Evolutionary conservation across 2,113 vertebrate species (phyloP).

Genomic region (Ursus arctos): DNA sequence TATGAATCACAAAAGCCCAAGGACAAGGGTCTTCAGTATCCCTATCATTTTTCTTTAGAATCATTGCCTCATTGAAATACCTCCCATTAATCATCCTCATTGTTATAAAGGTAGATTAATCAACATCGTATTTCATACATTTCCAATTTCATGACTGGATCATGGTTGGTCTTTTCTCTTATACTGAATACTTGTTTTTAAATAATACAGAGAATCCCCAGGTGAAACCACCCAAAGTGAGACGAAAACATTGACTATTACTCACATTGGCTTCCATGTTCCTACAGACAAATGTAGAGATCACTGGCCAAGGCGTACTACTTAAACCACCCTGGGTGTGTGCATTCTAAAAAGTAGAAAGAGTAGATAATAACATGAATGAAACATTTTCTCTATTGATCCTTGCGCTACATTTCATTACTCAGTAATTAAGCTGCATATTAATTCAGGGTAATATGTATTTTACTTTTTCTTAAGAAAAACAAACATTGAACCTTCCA

Average conservation of each 20-base stretch:
- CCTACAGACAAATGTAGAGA: background rate
- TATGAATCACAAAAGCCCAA: background rate
- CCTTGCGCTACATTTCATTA: background rate
- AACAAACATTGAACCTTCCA: background rate
- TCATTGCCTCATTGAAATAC: background rate
- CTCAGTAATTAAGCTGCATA: background rate
- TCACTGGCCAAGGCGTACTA: rapidly evolving
- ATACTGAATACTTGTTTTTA: background rate
- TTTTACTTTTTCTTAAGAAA: background rate
- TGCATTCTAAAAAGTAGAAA: background rate
- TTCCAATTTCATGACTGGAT: background rate
- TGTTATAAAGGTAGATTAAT: background rate
- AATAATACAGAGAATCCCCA: background rate
- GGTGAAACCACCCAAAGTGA: background rate
- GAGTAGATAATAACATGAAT: background rate
- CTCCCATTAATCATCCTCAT: background rate
- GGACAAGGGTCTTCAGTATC: background rate
- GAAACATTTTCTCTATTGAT: background rate
- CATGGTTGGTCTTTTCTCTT: background rate
- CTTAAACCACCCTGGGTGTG: too few species aligned
- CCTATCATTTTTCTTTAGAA: background rate
- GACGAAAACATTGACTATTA: background rate
- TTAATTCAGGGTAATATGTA: background rate
- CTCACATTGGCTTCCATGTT: background rate
- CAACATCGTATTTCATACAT: background rate